A percentile compares a stretch with the other conserved stretches of the same genome.
phyloP scores from a whole-genome alignment of 2,888 invertebrate species.

The Ctenicera cuprea region DNA sequence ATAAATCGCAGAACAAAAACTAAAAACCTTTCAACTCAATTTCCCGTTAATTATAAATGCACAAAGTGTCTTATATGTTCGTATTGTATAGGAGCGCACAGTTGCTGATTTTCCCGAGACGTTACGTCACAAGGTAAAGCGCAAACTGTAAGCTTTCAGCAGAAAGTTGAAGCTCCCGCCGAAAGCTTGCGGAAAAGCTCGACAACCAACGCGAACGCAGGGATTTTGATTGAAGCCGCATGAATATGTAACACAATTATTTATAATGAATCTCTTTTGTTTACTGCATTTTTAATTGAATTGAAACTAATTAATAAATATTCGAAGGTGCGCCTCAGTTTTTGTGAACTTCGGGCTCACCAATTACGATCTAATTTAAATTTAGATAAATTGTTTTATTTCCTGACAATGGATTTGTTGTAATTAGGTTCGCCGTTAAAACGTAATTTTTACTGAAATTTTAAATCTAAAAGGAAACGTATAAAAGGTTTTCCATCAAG shows the following conservation, averaged over 20 bases:
- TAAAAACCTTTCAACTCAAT: conserved; percentile 8
- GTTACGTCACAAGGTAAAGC: conserved; percentile 51
- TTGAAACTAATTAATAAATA: conserved; percentile 50
- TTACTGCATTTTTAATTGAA: conserved; percentile 53
- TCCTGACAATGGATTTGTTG: neutral
- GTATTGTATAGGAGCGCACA: conserved; percentile 40
- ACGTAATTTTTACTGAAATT: too few species aligned
- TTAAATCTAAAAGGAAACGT: too few species aligned
- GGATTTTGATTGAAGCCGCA: conserved; percentile 50
- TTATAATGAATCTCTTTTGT: conserved; percentile 53
- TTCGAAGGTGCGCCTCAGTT: conserved; percentile 24
- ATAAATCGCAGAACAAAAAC: neutral
- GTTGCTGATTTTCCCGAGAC: conserved; percentile 49
- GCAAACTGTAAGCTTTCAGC: conserved; percentile 58
- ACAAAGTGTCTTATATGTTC: conserved; percentile 35
- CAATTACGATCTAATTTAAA: neutral
- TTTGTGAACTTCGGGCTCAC: neutral
- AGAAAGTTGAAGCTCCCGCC: conserved; percentile 52
- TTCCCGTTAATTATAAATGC: conserved; percentile 15
- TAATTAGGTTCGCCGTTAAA: neutral
- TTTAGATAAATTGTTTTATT: conserved; percentile 4
- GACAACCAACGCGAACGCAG: conserved; percentile 48
- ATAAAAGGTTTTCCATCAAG: too few species aligned
- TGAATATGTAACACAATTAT: conserved; percentile 57
- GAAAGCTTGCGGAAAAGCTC: conserved; percentile 52